These are phyloP conservation scores for Drosophila kokeensis DNA, from an alignment of 2,888 invertebrate species.

Conservation along the genomic window DNA sequence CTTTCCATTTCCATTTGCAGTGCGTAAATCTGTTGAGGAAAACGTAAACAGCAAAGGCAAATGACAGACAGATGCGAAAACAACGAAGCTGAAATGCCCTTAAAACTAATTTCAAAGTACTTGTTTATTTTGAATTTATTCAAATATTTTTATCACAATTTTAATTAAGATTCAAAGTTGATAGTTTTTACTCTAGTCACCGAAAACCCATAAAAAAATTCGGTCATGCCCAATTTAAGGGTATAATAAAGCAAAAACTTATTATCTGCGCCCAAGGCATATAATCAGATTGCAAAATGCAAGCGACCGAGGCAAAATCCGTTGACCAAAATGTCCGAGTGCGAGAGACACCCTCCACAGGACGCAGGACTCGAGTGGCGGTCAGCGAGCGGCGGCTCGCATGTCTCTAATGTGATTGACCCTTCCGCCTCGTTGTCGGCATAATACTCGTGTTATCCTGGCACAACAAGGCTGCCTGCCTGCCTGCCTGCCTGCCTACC, in stretches of 20 bases:
- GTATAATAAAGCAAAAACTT: conserved; percentile 56
- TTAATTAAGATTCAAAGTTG: not conserved
- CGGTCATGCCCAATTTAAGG: conserved; percentile 9
- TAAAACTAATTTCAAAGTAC: not conserved
- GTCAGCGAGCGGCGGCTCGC: conserved; percentile 47
- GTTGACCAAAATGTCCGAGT: conserved; percentile 33
- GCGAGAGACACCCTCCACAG: conserved; percentile 20
- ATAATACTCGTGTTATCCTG: conserved; percentile 77
- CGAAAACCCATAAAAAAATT: not conserved
- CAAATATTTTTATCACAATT: not conserved
- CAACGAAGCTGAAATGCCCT: conserved; percentile 24
- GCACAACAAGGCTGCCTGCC: conserved; percentile 44
- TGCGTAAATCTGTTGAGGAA: conserved; percentile 49
- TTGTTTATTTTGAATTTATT: not conserved
- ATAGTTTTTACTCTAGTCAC: not conserved
- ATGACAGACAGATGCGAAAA: not conserved
- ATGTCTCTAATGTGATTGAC: conserved; percentile 80
- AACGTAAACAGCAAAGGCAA: conserved; percentile 4
- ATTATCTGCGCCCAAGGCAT: conserved; percentile 61
- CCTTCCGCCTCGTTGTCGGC: conserved; percentile 76
- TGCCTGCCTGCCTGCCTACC: not conserved
- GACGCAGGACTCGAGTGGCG: conserved; percentile 13
- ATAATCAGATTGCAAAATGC: conserved; percentile 73
- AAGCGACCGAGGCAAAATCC: conserved; percentile 45
- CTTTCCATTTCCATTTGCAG: conserved; percentile 27